Base-by-base conservation (phyloP, 2,888 invertebrate genomes). In the Isoperla grammatica region DNA sequence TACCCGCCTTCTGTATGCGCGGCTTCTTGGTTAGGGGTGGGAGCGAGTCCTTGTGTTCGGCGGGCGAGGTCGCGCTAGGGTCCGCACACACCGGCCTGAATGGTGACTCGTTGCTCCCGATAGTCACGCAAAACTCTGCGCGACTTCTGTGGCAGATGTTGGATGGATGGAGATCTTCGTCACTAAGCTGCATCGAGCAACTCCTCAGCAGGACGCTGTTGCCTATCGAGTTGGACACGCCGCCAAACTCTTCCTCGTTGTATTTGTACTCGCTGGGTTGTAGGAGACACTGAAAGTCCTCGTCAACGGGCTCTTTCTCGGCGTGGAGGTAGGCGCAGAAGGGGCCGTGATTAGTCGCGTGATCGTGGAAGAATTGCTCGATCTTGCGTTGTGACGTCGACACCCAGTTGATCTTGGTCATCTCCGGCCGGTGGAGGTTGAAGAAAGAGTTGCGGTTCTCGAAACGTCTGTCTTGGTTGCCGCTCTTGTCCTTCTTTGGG, bases 351-450 rank as follows among this genome's bases (percentile, higher is more conserved):
- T 46, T 19, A 4, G 35, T 11, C 22, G 59, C 48, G 20, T 58
- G 23, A 19, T 57, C 40, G 8, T 54, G 39, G 22, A 61, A 58
- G 37, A 49, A 59, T 35, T 49, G 22, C 37, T 59, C 55, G 4
- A 61, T 40, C 15, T 56, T 49, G 50, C 23, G 35, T 13, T 17
- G 37, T 9, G 53, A 45, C 29, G 35, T 49, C 1, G 35, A 29
- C 12, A 23, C 48, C 48, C 49, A 55, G 19, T 49, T 48, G 15
- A 61, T 29, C 20, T 50, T 59, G 12, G 45, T 61, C 6, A 61
- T 55, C 22, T 61, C 61, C 35, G 61, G 59, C 11, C 50, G 58
- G 19, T 61, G 61, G 4, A 59, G 22, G 19, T 48, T 17, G 17
- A 42, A 20, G 29, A 59, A 59, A 1, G 61, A 50, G 29, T 59